Percentiles rank a stretch among this genome's conserved stretches.
Conservation (phyloP, 2,888 invertebrate genomes). For the Agonum fuliginosum region DNA sequence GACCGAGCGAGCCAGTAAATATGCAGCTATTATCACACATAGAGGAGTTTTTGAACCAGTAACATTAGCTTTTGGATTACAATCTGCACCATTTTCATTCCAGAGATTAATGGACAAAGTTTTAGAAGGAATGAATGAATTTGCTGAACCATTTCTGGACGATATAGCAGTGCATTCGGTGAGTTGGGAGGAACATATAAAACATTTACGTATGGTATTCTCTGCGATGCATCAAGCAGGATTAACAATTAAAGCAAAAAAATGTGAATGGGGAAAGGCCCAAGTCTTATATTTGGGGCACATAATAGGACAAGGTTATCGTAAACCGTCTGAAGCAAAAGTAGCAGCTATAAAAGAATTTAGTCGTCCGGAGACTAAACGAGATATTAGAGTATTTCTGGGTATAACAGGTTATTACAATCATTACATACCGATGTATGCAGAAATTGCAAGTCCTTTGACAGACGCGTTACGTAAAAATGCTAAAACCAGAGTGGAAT, state of each 20-base stretch:
- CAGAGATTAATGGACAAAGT: conserved; percentile 21
- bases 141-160: conserved; percentile 20
- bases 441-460: conserved; percentile 30
- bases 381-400: conserved; percentile 18
- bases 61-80: conserved; percentile 16
- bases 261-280: conserved; percentile 27
- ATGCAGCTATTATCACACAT: conserved; percentile 14
- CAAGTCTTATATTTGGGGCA: conserved; percentile 21
- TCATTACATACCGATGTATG: conserved; percentile 8
- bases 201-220: neutral
- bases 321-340: conserved; percentile 30
- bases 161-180: conserved; percentile 4
- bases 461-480: conserved; percentile 15
- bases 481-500: neutral
- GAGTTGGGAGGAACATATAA: neutral
- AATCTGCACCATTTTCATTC: conserved; percentile 10
- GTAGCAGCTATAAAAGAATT: conserved; percentile 2
- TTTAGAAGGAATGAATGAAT: neutral
- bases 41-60: conserved; percentile 11
- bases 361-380: conserved; percentile 2
- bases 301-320: conserved; percentile 20
- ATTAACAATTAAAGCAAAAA: conserved; percentile 24
- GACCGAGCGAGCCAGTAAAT: conserved; percentile 1
- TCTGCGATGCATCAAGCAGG: neutral
- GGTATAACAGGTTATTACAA: conserved; percentile 33